Evolutionary conservation across 2,113 vertebrate genomes (phyloP).

Genomic region (Zingel zingel): DNA sequence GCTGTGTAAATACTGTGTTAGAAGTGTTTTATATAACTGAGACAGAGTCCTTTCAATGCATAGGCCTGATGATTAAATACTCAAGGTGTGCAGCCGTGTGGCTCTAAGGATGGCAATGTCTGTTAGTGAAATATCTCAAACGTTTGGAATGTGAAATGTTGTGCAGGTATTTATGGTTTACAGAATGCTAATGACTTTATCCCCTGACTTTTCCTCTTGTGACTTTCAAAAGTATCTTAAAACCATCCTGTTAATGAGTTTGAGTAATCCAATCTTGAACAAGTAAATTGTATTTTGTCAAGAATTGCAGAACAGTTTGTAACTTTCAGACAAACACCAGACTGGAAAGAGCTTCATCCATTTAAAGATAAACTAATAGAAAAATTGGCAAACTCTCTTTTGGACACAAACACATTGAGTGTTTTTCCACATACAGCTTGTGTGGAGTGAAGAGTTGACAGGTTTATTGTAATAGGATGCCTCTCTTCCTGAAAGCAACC

Average conservation of each 20-base stretch:
- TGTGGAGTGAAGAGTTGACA: constrained; percentile 10
- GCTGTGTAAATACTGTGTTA: not conserved
- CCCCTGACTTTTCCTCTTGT: not conserved
- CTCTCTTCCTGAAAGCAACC: constrained; percentile 29
- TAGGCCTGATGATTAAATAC: not conserved
- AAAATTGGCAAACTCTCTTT: constrained; percentile 9
- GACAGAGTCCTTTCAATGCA: not conserved
- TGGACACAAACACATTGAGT: not conserved
- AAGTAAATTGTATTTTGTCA: not conserved
- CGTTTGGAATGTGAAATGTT: not conserved
- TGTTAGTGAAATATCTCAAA: not conserved
- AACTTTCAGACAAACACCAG: not conserved
- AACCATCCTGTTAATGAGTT: constrained; percentile 4
- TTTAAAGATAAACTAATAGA: constrained; percentile 29
- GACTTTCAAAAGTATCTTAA: not conserved
- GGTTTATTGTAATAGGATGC: constrained; percentile 26
- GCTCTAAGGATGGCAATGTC: not conserved
- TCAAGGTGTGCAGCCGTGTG: not conserved
- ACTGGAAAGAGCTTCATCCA: not conserved
- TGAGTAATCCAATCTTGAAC: not conserved
- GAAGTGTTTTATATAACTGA: constrained; percentile 6
- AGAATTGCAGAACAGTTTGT: not conserved
- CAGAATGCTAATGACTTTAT: not conserved
- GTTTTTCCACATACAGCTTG: constrained; percentile 17
- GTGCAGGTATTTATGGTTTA: not conserved